phyloP scores from a whole-genome alignment of 1,140 invertebrate species.

The Drosophila fuyamai region DNA sequence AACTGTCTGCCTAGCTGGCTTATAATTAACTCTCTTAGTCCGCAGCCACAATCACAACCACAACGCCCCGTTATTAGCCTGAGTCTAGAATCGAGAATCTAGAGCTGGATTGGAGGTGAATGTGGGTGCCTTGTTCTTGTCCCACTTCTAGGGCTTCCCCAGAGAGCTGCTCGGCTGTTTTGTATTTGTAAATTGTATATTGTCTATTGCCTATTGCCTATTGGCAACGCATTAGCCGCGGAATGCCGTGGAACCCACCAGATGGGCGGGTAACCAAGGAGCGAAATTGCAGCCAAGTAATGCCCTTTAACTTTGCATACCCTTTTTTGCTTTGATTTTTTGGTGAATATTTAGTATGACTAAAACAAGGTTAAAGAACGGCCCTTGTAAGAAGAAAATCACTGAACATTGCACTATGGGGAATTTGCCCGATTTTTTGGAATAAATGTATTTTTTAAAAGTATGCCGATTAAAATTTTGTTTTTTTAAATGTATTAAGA shows the following conservation, averaged over 20 bases:
- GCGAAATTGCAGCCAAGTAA: not conserved
- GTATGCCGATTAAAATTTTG: no score
- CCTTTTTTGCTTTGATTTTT: not conserved
- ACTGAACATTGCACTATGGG: no score
- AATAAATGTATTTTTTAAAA: no score
- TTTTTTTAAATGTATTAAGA: no score
- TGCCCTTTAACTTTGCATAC: not conserved
- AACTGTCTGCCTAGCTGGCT: slow-evolving; percentile 53
- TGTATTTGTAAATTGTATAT: not conserved
- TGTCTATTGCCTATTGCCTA: slow-evolving; percentile 43
- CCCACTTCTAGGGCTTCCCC: slow-evolving; percentile 58
- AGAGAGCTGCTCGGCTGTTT: slow-evolving; percentile 5
- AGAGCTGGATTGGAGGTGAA: slow-evolving; percentile 45
- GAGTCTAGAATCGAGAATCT: slow-evolving; percentile 21
- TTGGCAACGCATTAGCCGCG: slow-evolving; percentile 71
- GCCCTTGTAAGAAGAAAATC: no score
- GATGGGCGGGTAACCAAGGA: not conserved
- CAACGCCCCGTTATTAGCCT: slow-evolving; percentile 72
- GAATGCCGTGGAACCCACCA: slow-evolving; percentile 42
- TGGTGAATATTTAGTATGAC: no score
- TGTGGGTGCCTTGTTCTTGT: slow-evolving; percentile 68
- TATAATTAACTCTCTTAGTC: slow-evolving; percentile 78
- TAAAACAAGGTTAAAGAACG: no score
- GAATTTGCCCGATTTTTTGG: no score
- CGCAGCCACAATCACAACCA: slow-evolving; percentile 52